Conservation (phyloP, 2,888 invertebrate genomes). For the Dynastes grantii region DNA sequence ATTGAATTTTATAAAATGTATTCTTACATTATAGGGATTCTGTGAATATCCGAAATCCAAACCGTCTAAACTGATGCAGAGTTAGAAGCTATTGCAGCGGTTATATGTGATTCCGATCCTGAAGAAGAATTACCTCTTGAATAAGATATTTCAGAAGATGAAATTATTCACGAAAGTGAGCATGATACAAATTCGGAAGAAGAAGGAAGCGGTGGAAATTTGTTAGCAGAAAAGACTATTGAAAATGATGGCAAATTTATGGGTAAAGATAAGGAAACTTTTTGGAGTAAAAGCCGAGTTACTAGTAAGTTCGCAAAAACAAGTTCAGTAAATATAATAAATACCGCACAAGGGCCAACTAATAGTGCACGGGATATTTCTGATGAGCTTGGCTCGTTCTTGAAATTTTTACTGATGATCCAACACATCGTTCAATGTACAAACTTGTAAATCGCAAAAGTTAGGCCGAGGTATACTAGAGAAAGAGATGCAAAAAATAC, state of each 20-base stretch:
- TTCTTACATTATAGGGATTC: too few species aligned
- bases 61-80: neutral
- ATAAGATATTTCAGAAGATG: neutral
- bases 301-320: neutral
- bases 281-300: slow-evolving; percentile 17
- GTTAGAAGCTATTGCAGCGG: neutral
- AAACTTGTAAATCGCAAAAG: slow-evolving; percentile 53
- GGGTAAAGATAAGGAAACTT: slow-evolving; percentile 19
- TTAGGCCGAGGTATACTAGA: slow-evolving; percentile 52
- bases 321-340: slow-evolving; percentile 6
- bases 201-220: neutral
- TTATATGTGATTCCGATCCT: neutral
- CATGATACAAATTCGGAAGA: slow-evolving; percentile 11
- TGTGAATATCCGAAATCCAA: too few species aligned
- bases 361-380: slow-evolving; percentile 31
- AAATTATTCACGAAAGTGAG: slow-evolving; percentile 24
- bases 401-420: slow-evolving; percentile 42
- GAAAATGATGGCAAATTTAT: slow-evolving; percentile 3
- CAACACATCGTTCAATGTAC: slow-evolving; percentile 55
- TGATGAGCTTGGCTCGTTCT: slow-evolving; percentile 37
- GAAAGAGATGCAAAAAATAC: slow-evolving; percentile 54
- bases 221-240: neutral
- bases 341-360: neutral
- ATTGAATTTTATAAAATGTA: too few species aligned
- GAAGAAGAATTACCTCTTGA: neutral